phyloP scores from a whole-genome alignment of 2,888 invertebrate species.

The Yponomeuta malinellus region DNA sequence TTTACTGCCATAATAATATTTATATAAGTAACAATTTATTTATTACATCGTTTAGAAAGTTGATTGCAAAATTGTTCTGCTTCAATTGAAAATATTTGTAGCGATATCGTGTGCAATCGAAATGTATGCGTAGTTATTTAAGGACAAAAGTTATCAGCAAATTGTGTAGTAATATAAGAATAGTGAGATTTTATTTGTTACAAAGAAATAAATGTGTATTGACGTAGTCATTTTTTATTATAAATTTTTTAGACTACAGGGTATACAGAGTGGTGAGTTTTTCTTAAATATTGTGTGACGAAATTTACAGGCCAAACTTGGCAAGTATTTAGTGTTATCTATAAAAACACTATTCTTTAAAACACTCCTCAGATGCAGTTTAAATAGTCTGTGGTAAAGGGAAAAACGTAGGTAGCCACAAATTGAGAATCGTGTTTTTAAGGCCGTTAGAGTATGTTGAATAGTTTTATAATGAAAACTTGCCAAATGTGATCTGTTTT shows the following conservation, averaged over 20 bases:
- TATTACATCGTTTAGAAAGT: conserved; percentile 7
- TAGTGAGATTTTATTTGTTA: conserved; percentile 12
- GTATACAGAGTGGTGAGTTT: background rate
- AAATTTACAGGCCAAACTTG: too few species aligned
- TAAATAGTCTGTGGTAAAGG: too few species aligned
- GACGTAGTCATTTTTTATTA: background rate
- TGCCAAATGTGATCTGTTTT: too few species aligned
- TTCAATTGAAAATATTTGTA: background rate
- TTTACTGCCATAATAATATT: conserved; percentile 15
- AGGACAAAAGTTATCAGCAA: conserved; percentile 6
- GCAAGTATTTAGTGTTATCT: too few species aligned
- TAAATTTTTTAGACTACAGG: background rate
- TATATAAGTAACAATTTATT: conserved; percentile 14
- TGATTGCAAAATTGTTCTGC: background rate
- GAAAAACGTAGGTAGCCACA: too few species aligned
- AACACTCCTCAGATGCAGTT: too few species aligned
- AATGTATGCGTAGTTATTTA: background rate
- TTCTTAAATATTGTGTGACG: too few species aligned
- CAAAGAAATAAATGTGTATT: conserved; percentile 1
- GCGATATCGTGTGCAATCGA: background rate
- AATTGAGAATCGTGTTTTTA: too few species aligned
- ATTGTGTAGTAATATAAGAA: background rate
- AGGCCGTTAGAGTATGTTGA: too few species aligned
- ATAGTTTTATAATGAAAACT: too few species aligned
- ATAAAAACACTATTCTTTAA: too few species aligned